Evolutionary conservation across 2,113 vertebrate genomes (phyloP), one percentile per base, ranked within the genome.

Genomic region (Misgurnus mizolepis): DNA sequence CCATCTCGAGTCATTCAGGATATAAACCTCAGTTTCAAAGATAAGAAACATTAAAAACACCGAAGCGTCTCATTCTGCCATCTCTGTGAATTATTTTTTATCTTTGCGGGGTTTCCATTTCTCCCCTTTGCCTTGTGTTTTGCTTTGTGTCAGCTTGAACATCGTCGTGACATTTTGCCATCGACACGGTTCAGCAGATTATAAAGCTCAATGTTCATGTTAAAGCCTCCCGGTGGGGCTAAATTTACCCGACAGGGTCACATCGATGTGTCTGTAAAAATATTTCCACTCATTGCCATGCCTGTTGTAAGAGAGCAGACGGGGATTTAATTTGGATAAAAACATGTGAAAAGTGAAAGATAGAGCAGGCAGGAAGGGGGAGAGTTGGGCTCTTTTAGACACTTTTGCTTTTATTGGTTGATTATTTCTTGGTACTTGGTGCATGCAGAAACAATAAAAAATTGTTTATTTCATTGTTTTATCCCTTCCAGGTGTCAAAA

Each of bases 301-400:
- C 39, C 3, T 22, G 22, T 60, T 81, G 34, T 49, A 68, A 74
- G 82, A 56, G 68, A 83, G 69, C 56, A 68, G 49, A 73, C 10
- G 49, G 41, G 83, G 77, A 83, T 78, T 89, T 85, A 49, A 89
- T 87, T 86, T 78, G 45, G 45, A 78, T 66, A 55, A 47, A 87
- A 84, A 87, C 80, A 79, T 27, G 41, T 77, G 76, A 70, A 60
- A 83, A 61, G 45, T 86, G 70, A 77, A 70, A 58, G 67, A 79
- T 45, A 67, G 14, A 61, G 27, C 27, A 34, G 27, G 27, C 27
- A 34, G 27, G 22, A 2, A 34, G 27, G 27, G 27, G 27, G 22
- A 62, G 65, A 80, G 64, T 7, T n/a, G 14, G 43, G 40, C 18
- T 53, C 55, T 58, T 60, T 47, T 34, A 34, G 43, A 53, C 49